A percentile compares a stretch with the other conserved stretches of the same genome.
Evolutionary conservation across 2,797 vertebrate genomes (phyloP).

Genomic region (Pristis pectinata): DNA sequence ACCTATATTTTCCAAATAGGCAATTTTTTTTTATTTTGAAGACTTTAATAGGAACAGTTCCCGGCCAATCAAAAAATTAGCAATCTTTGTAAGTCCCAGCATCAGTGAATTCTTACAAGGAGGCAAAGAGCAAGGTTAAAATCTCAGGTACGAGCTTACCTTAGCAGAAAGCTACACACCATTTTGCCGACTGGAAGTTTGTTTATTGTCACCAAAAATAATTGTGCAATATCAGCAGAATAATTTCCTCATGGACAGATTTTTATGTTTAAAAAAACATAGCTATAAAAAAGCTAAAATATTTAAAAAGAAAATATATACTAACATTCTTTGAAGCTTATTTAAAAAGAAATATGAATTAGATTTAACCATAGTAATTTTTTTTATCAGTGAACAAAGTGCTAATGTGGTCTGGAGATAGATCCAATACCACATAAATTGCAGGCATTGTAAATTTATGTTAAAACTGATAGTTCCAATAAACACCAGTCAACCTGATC

Average conservation of each 20-base stretch:
- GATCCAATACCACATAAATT: background rate
- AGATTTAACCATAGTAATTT: conserved; percentile 52
- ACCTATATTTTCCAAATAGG: background rate
- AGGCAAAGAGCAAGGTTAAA: background rate
- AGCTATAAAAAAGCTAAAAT: background rate
- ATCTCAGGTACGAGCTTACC: background rate
- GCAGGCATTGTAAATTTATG: conserved; percentile 1
- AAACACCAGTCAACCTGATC: background rate
- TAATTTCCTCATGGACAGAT: background rate
- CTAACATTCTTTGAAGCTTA: background rate
- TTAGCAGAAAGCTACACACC: conserved; percentile 1
- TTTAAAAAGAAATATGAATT: conserved; percentile 28
- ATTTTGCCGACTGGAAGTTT: background rate
- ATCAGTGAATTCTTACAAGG: background rate
- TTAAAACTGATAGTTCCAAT: background rate
- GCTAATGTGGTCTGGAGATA: conserved; percentile 41
- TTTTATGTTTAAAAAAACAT: background rate
- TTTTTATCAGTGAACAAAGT: conserved; percentile 50
- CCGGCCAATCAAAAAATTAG: background rate
- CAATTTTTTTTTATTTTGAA: background rate
- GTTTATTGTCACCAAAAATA: background rate
- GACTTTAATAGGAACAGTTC: background rate
- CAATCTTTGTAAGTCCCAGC: background rate
- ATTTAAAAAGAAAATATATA: background rate
- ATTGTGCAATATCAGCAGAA: background rate